These are phyloP conservation scores for Melanotaenia boesemani DNA, from an alignment of 2,797 vertebrate genomes.

Conservation along the genomic window DNA sequence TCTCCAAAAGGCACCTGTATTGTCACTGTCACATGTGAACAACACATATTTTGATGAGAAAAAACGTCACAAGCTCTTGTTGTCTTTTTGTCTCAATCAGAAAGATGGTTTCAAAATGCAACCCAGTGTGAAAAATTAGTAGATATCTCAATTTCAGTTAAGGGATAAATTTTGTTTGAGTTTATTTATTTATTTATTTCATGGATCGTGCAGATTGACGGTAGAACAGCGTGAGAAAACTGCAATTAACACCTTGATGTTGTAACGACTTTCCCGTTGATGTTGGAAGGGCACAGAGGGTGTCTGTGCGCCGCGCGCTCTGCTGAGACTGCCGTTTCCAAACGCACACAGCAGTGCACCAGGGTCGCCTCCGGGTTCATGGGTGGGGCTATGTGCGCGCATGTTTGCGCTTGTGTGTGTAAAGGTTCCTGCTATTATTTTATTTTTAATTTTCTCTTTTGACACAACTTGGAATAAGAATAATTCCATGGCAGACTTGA, in stretches of 20 bases:
- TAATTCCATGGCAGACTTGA: constrained; percentile 30
- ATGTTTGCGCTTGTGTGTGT: constrained; percentile 21
- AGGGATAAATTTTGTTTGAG: not conserved
- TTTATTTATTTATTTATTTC: constrained; percentile 25
- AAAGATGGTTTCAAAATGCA: not conserved
- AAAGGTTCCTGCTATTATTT: constrained; percentile 34
- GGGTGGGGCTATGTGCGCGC: constrained; percentile 64
- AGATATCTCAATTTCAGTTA: not conserved
- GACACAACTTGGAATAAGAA: constrained; percentile 32
- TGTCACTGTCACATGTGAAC: constrained; percentile 39
- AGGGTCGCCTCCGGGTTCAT: constrained; percentile 71
- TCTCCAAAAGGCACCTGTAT: constrained; percentile 51
- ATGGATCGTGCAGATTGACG: constrained; percentile 34
- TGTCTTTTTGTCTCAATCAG: not conserved
- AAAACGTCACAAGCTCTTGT: not conserved
- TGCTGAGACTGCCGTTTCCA: constrained; percentile 76
- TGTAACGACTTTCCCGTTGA: constrained; percentile 61
- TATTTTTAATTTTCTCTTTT: constrained; percentile 15
- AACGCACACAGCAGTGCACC: constrained; percentile 51
- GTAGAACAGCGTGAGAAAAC: constrained; percentile 63
- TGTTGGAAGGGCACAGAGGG: constrained; percentile 74
- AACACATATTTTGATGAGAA: not conserved
- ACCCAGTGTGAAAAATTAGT: not conserved
- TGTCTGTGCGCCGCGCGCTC: constrained; percentile 72
- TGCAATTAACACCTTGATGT: constrained; percentile 77